Conservation (phyloP, 35 echinoderm and acorn worm species). For the Apostichopus californicus region DNA sequence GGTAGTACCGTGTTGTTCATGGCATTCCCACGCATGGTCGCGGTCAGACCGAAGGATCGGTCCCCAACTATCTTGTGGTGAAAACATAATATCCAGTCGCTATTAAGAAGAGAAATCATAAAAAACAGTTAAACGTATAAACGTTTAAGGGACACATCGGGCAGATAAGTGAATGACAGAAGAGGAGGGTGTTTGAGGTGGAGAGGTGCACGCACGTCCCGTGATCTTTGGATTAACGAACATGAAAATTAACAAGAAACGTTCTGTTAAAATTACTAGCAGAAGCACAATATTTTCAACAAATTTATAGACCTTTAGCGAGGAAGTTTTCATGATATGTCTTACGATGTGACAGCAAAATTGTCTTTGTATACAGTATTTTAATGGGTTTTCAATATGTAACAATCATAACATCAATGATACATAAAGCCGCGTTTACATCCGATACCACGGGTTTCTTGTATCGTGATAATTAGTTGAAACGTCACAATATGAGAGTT, state of each 20-base stretch:
- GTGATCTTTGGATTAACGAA: too few species aligned
- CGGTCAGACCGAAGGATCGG: not conserved
- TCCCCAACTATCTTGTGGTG: constrained; percentile 20
- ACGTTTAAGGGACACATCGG: not conserved
- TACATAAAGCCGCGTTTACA: not conserved
- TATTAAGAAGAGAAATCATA: not conserved
- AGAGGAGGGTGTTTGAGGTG: not conserved
- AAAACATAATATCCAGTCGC: not conserved
- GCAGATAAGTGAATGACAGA: not conserved
- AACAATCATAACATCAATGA: not conserved
- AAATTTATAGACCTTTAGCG: not conserved
- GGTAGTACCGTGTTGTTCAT: not conserved
- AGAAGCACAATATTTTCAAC: not conserved
- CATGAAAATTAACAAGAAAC: too few species aligned
- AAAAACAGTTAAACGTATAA: not conserved
- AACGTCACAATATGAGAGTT: not conserved
- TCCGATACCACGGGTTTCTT: not conserved
- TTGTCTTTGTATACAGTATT: not conserved
- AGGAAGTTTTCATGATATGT: not conserved
- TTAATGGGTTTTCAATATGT: not conserved
- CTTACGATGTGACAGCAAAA: not conserved
- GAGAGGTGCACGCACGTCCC: too few species aligned
- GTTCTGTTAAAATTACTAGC: too few species aligned
- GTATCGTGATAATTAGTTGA: not conserved
- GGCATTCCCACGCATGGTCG: constrained; percentile 13